Base-by-base conservation (phyloP, 2,797 vertebrate species). In the Pelochelys cantorii region DNA sequence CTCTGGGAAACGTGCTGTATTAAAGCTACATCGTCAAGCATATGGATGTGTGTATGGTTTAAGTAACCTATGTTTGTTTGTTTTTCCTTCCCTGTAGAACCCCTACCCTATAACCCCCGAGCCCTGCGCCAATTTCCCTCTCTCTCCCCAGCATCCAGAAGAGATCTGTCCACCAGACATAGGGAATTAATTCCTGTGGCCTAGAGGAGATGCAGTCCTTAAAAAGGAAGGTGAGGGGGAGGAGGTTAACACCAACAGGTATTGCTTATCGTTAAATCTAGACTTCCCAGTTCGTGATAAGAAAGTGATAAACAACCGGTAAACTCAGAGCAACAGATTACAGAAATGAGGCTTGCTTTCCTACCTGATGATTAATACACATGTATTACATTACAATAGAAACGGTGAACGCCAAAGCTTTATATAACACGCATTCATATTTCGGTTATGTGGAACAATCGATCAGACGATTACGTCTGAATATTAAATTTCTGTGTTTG, bases 191-290 rank as follows among this genome's bases (percentile, higher is more conserved):
- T 88, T 85, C 54, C 48, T 68, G 65, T 84, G 90, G 92, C 84
- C 94, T 95, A 31, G 65, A 81, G 87, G 88, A 91, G 81, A 94
- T 48, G 34, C 91, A 95, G 88, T 94, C 77, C 89, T 96, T 93
- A 55, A 77, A 96, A 95, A 92, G 93, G 71, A 71, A 93, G 54
- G 89, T 91, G 78, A 91, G 87, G 62, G 68, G 79, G 85, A 90
- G 87, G 82, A 92, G 90, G 92, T 90, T 81, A 90, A 92, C 93
- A 86, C 92, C 94, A 96, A 97, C 97, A 97, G 95, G 97, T 97
- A 97, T 94, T 95, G 94, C 87, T 94, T 93, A 95, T 95, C 91
- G 95, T 96, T 93, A 96, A 90, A 90, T 96, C 89, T 87, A 83
- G 88, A 90, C 79, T 96, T 95, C 90, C 95, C 96, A 56, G 29